Conservation (phyloP, 2,888 invertebrate genomes). For the Caenorhabditis virilis region DNA sequence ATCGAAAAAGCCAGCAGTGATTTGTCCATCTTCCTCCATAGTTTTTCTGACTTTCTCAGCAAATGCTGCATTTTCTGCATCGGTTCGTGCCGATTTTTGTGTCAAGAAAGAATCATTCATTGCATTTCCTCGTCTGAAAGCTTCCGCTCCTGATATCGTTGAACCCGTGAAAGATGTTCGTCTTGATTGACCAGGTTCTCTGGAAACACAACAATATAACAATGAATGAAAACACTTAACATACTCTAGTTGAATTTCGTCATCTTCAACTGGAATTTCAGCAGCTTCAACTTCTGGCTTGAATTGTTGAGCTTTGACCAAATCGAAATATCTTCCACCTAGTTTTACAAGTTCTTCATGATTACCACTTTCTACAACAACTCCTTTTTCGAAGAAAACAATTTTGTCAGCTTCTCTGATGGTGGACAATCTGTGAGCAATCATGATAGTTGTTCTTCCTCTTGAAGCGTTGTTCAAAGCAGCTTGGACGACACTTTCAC, state of each 20-base stretch:
- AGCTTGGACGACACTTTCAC: conserved; percentile 76
- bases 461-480: conserved; percentile 56
- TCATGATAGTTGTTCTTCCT: conserved; percentile 58
- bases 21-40: conserved; percentile 29
- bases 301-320: conserved; percentile 62
- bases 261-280: conserved; percentile 4
- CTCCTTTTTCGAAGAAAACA: conserved; percentile 57
- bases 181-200: too few species aligned
- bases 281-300: conserved; percentile 31
- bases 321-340: conserved; percentile 46
- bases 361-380: conserved; percentile 52
- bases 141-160: conserved; percentile 41
- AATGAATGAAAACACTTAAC: neutral
- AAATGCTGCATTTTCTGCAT: conserved; percentile 34
- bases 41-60: conserved; percentile 26
- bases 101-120: conserved; percentile 14
- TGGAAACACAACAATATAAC: neutral
- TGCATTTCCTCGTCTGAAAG: conserved; percentile 45
- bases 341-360: conserved; percentile 51
- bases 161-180: conserved; percentile 21
- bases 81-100: conserved; percentile 6
- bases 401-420: conserved; percentile 61
- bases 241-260: neutral
- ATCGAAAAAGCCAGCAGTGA: conserved; percentile 26
- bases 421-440: conserved; percentile 63